Conservation (phyloP, 1,140 invertebrate genomes). For the Aphaenogaster floridana region DNA sequence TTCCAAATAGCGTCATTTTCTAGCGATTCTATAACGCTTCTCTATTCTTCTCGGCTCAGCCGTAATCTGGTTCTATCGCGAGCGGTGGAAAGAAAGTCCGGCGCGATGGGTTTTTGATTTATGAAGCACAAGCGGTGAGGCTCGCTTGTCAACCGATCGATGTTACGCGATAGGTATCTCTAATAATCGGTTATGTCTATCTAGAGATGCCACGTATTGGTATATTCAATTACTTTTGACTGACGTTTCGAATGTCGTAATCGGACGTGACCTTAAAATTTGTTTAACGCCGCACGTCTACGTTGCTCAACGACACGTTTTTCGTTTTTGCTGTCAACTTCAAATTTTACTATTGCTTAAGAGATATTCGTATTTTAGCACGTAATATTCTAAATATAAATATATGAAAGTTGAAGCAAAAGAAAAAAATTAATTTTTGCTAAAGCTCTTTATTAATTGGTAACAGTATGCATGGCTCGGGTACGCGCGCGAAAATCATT, state of each 20-base stretch:
- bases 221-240: slow-evolving; percentile 58
- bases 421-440: not conserved
- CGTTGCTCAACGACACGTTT: slow-evolving; percentile 30
- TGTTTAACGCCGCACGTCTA: not conserved
- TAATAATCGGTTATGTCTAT: slow-evolving; percentile 62
- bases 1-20: slow-evolving; percentile 65
- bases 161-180: slow-evolving; percentile 54
- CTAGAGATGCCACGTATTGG: slow-evolving; percentile 36
- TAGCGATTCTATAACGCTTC: slow-evolving; percentile 25
- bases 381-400: not conserved
- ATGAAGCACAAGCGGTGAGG: slow-evolving; percentile 16
- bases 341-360: slow-evolving; percentile 6
- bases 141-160: slow-evolving; percentile 46
- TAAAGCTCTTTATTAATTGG: not conserved
- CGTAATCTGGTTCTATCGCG: slow-evolving; percentile 45
- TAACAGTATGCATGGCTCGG: not conserved
- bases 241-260: slow-evolving; percentile 43
- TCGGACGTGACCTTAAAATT: slow-evolving; percentile 53
- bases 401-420: not conserved
- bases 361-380: not conserved
- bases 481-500: not conserved
- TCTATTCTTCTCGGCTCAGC: slow-evolving; percentile 31
- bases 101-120: slow-evolving; percentile 52
- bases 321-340: not conserved
- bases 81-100: slow-evolving; percentile 36